Percentiles rank a stretch among this genome's conserved stretches.
These are phyloP conservation scores for Tolmerus cingulatus DNA, from an alignment of 2,888 invertebrate species.

Conservation along the genomic window DNA sequence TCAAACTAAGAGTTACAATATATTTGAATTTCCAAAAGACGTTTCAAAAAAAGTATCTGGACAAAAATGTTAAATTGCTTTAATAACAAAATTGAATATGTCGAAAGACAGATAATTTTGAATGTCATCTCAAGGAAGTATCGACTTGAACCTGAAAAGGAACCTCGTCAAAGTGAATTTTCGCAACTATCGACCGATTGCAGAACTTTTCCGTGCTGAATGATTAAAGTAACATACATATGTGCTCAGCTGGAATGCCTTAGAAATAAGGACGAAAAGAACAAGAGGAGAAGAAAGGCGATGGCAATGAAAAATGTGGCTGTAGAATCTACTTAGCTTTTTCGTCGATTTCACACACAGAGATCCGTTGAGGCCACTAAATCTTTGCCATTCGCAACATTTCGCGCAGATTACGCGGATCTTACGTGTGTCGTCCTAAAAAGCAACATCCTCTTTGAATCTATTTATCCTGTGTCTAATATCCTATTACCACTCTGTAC, in stretches of 20 bases:
- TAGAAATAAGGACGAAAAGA: background rate
- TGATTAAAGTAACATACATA: background rate
- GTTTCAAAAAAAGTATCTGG: background rate
- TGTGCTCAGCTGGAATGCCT: background rate
- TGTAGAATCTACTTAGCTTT: background rate
- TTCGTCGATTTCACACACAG: background rate
- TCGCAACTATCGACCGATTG: background rate
- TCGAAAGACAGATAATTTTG: background rate
- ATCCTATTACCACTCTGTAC: constrained; percentile 11
- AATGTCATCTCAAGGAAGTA: background rate
- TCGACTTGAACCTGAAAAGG: background rate
- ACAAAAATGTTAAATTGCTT: background rate
- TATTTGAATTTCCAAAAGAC: background rate
- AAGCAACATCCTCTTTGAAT: background rate
- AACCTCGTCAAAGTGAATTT: background rate
- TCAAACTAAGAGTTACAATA: background rate
- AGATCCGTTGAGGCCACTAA: background rate
- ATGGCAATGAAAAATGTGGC: constrained; percentile 14
- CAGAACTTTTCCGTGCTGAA: background rate
- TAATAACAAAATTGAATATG: background rate
- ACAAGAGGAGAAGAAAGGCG: background rate
- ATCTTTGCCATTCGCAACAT: constrained; percentile 14
- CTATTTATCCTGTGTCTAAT: constrained; percentile 22
- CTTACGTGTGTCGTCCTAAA: background rate
- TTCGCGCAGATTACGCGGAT: background rate